These are phyloP conservation scores for Tichodroma muraria DNA, from an alignment of 2,113 vertebrate genomes.

Conservation along the genomic window DNA sequence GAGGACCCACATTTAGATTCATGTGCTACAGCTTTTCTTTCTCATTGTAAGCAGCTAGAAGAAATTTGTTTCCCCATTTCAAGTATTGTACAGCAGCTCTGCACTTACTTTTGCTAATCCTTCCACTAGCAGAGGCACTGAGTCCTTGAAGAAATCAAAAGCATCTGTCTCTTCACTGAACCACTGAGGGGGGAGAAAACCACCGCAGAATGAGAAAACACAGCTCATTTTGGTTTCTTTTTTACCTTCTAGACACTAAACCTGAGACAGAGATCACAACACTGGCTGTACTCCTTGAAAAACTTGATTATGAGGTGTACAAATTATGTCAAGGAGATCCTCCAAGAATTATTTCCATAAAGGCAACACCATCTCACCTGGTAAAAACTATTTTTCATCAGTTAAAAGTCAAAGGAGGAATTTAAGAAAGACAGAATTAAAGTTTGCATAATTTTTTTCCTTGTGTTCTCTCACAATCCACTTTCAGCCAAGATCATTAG, in stretches of 20 bases:
- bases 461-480: not conserved
- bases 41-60: not conserved
- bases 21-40: not conserved
- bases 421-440: not conserved
- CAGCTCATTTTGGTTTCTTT: not conserved
- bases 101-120: not conserved
- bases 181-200: not conserved
- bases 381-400: constrained; percentile 7
- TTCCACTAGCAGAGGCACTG: not conserved
- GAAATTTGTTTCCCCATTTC: not conserved
- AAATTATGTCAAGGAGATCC: not conserved
- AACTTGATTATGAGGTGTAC: not conserved
- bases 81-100: not conserved
- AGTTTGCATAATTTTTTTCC: constrained; percentile 18
- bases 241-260: not conserved
- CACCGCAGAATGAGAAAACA: not conserved
- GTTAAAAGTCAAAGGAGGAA: constrained; percentile 3
- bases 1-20: not conserved
- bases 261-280: not conserved
- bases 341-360: not conserved
- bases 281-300: not conserved
- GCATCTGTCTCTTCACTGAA: not conserved
- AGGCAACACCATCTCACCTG: not conserved
- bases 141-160: not conserved
- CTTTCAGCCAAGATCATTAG: not conserved